phyloP scores from a whole-genome alignment of 2,113 vertebrate genomes.

The Geococcyx californianus region DNA sequence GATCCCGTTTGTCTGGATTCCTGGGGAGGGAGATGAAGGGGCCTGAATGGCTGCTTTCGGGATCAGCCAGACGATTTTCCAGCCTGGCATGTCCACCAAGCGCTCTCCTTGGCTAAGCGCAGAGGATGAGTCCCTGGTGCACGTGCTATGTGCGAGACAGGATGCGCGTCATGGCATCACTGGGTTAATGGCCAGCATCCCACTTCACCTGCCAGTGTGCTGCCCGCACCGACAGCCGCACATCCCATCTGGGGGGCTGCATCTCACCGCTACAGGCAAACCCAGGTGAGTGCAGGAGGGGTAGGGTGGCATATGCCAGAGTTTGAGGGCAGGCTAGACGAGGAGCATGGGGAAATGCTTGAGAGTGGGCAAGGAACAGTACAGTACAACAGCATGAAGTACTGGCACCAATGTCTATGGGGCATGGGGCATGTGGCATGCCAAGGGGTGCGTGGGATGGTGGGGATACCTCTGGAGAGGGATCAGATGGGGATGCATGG shows the following conservation, averaged over 20 bases:
- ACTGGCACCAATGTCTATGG: accelerated
- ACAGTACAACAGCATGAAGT: accelerated
- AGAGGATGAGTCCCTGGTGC: background rate
- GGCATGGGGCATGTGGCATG: accelerated
- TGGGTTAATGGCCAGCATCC: slow-evolving; percentile 1
- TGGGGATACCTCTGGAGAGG: background rate
- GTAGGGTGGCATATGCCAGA: accelerated
- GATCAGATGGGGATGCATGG: accelerated
- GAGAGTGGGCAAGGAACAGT: background rate
- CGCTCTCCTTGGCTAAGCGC: background rate
- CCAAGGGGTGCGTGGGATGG: background rate
- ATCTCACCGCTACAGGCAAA: background rate
- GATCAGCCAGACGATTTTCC: background rate
- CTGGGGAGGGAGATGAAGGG: slow-evolving; percentile 30
- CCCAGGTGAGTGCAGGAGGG: background rate
- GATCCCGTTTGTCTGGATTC: slow-evolving; percentile 56
- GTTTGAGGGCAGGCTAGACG: accelerated
- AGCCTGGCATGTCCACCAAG: background rate
- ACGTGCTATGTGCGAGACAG: background rate
- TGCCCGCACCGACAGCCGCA: background rate
- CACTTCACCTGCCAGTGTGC: background rate
- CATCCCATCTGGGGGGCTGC: accelerated
- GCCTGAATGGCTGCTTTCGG: background rate
- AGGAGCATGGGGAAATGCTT: background rate
- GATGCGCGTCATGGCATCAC: background rate